phyloP scores from a whole-genome alignment of 2,888 invertebrate species.

The Pelosia muscerda region DNA sequence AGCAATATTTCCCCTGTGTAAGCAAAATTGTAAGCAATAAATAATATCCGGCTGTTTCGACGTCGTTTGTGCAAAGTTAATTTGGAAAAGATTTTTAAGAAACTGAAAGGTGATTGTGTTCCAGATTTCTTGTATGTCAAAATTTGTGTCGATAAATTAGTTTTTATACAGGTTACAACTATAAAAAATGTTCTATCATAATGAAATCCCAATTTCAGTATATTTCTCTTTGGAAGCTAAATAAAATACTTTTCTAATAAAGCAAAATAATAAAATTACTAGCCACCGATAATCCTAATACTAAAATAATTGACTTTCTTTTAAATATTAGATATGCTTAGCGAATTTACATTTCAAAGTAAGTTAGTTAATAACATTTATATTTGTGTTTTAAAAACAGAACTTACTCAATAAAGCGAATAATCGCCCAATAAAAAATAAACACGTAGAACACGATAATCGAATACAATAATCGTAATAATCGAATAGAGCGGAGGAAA shows the following conservation, averaged over 20 bases:
- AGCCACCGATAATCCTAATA: background rate
- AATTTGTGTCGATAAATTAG: constrained; percentile 16
- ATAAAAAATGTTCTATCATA: background rate
- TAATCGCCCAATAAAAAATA: constrained; percentile 64
- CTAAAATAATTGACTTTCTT: background rate
- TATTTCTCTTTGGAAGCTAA: background rate
- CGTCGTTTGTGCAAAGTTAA: constrained; percentile 52
- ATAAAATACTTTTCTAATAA: background rate
- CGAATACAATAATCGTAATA: constrained; percentile 78
- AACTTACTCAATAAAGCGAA: constrained; percentile 42
- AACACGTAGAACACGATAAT: constrained; percentile 65
- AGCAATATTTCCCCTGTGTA: constrained; percentile 80
- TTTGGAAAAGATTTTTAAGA: constrained; percentile 47
- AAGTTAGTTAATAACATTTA: constrained; percentile 7
- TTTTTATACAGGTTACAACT: background rate
- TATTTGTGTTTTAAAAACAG: constrained; percentile 26
- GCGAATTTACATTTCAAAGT: background rate
- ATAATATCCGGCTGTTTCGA: constrained; percentile 67
- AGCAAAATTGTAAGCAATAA: constrained; percentile 83
- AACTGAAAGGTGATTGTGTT: constrained; percentile 38
- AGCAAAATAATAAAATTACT: background rate
- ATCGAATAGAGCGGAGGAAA: constrained; percentile 71
- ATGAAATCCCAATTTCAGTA: background rate
- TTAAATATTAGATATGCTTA: background rate
- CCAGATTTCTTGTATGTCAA: constrained; percentile 15